Evolutionary conservation across 2,797 vertebrate species (phyloP).

Genomic region (Neosalanx taihuensis): DNA sequence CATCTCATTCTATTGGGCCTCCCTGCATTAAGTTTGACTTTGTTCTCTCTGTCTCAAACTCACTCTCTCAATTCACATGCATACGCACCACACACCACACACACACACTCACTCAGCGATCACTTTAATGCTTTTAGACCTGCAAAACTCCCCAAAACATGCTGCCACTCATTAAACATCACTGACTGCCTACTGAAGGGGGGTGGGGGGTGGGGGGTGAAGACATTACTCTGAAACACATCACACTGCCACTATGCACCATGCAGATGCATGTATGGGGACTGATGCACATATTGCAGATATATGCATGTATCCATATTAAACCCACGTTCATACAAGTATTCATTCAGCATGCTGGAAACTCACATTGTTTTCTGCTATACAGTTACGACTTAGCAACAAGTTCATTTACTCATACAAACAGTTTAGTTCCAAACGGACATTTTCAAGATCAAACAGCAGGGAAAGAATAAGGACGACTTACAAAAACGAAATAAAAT

Average conservation of each 20-base stretch:
- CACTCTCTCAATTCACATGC: conserved; percentile 6
- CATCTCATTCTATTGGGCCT: conserved; percentile 39
- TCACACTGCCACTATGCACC: conserved; percentile 80
- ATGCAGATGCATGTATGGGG: conserved; percentile 75
- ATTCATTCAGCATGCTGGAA: conserved; percentile 88
- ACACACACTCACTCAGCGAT: conserved; percentile 32
- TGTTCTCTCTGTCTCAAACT: conserved; percentile 15
- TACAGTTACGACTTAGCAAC: conserved; percentile 86
- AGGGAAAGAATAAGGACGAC: conserved; percentile 62
- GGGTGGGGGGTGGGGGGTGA: conserved; percentile 79
- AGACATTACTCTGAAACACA: conserved; percentile 84
- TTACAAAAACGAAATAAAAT: conserved; percentile 60
- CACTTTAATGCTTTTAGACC: conserved; percentile 60
- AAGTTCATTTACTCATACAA: conserved; percentile 80
- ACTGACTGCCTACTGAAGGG: conserved; percentile 85
- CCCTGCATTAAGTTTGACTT: conserved; percentile 46
- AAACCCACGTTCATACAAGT: conserved; percentile 70
- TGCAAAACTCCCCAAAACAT: conserved; percentile 67
- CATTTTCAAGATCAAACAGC: conserved; percentile 64
- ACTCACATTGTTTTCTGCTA: conserved; percentile 84
- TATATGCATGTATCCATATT: conserved; percentile 52
- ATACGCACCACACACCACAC: conserved; percentile 16
- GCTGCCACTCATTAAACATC: conserved; percentile 85
- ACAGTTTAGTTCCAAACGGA: conserved; percentile 81
- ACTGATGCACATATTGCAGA: conserved; percentile 48